Conservation (phyloP, 2,797 vertebrate species). For the Crenichthys baileyi region DNA sequence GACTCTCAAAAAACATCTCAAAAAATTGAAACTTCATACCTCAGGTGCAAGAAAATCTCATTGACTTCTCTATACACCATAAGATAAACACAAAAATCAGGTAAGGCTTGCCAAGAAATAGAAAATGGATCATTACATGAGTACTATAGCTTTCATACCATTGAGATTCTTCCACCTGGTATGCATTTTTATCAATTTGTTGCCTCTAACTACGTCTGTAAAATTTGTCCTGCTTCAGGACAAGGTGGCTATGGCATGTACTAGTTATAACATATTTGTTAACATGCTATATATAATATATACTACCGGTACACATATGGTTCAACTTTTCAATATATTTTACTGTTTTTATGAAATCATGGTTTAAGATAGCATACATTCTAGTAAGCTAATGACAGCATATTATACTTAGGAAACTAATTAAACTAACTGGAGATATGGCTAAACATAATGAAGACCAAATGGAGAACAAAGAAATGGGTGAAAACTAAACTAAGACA, state of each 20-base stretch:
- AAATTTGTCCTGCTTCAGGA: not conserved
- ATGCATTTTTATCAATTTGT: not conserved
- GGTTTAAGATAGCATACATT: not conserved
- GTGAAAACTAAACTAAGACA: not conserved
- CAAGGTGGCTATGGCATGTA: not conserved
- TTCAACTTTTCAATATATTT: not conserved
- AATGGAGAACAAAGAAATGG: not conserved
- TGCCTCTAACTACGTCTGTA: not conserved
- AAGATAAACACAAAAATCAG: not conserved
- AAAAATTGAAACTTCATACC: not conserved
- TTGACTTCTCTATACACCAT: not conserved
- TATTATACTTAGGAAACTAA: not conserved
- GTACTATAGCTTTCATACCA: not conserved
- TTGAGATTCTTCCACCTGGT: not conserved
- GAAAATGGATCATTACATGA: not conserved
- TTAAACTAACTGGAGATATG: not conserved
- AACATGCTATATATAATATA: not conserved
- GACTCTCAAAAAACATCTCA: not conserved
- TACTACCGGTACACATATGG: not conserved
- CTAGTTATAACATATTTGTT: not conserved
- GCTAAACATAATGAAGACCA: not conserved
- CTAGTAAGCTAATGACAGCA: not conserved
- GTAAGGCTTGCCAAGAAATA: not conserved
- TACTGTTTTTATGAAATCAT: not conserved
- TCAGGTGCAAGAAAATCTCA: not conserved